These are phyloP conservation scores for Rhincodon typus DNA, from an alignment of 2,797 vertebrate genomes.

Conservation along the genomic window DNA sequence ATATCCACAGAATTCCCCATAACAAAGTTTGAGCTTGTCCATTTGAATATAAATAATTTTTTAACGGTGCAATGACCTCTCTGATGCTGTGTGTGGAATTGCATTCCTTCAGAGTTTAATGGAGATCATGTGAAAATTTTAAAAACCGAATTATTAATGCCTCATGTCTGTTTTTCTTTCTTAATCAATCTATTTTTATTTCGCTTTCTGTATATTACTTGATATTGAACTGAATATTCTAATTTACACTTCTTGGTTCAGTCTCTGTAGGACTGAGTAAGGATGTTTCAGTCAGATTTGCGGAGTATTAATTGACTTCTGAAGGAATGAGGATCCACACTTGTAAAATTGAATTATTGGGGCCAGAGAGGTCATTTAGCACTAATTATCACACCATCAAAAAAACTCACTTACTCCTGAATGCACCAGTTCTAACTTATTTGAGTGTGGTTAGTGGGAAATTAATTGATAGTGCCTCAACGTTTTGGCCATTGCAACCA, in stretches of 20 bases:
- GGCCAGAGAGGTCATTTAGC: background rate
- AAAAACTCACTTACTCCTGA: background rate
- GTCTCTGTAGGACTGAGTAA: background rate
- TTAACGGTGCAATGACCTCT: background rate
- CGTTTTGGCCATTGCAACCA: background rate
- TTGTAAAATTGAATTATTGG: background rate
- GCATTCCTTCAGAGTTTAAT: no score
- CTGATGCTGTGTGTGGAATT: background rate
- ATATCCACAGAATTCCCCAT: background rate
- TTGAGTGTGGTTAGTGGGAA: background rate
- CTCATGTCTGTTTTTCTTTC: background rate
- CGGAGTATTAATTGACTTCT: background rate
- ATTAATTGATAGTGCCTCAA: background rate
- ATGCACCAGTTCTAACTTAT: background rate
- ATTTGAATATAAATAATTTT: background rate
- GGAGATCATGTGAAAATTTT: no score
- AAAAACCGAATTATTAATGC: no score
- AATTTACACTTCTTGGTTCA: background rate
- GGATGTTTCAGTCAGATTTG: background rate
- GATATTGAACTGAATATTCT: background rate
- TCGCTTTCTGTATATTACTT: background rate
- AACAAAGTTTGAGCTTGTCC: background rate
- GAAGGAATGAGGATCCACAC: background rate
- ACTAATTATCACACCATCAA: background rate
- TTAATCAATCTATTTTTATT: background rate